These are phyloP conservation scores for Orchesella flavescens DNA, from an alignment of 2,888 invertebrate species.

Conservation along the genomic window DNA sequence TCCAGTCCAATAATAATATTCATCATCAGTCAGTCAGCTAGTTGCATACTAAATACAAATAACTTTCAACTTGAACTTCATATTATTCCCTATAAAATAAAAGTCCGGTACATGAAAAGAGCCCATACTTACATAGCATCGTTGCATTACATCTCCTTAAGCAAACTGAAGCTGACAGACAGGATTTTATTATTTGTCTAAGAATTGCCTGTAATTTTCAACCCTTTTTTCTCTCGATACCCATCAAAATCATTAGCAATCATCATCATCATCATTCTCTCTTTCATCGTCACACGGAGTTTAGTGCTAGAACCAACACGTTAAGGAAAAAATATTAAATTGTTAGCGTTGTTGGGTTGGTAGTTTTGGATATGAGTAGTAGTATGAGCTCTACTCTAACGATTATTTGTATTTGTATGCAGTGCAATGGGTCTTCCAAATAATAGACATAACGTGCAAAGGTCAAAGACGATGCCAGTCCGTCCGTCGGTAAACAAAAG, in stretches of 20 bases:
- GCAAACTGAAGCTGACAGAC: slow-evolving; percentile 64
- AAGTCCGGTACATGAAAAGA: no score
- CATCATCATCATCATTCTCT: slow-evolving; percentile 36
- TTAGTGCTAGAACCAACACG: slow-evolving; percentile 56
- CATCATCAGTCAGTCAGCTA: slow-evolving; percentile 52
- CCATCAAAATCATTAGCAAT: slow-evolving; percentile 6
- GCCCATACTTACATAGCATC: no score
- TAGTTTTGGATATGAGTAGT: neutral
- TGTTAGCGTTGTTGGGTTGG: slow-evolving; percentile 45
- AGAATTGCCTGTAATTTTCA: slow-evolving; percentile 63
- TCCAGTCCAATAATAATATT: slow-evolving; percentile 29
- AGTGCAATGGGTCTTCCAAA: neutral
- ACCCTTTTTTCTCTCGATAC: slow-evolving; percentile 48
- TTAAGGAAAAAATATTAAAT: slow-evolving; percentile 47
- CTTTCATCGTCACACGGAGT: neutral
- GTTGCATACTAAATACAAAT: slow-evolving; percentile 52
- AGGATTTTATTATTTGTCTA: slow-evolving; percentile 65
- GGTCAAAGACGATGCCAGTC: slow-evolving; percentile 26
- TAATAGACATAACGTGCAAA: slow-evolving; percentile 24
- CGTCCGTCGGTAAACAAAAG: slow-evolving; percentile 53
- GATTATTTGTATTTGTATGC: slow-evolving; percentile 4
- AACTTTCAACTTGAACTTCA: neutral
- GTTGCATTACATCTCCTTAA: slow-evolving; percentile 52
- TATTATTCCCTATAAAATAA: no score
- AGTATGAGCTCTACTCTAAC: neutral